Evolutionary conservation across 2,113 vertebrate genomes (phyloP).

Genomic region (Crotalus horridus): DNA sequence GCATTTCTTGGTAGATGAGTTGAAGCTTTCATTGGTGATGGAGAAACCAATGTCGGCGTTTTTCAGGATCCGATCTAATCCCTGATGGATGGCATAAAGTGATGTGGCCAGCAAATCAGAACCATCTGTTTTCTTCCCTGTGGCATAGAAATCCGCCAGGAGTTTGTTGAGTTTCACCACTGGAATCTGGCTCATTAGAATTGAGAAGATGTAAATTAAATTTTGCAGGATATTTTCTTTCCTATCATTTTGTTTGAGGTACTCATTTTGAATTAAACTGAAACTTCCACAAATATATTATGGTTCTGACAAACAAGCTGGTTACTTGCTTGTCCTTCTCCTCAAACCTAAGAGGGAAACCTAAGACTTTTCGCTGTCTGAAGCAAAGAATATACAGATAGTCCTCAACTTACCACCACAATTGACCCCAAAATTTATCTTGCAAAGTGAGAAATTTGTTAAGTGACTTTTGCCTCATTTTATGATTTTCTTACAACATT

Average conservation of each 20-base stretch:
- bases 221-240: neutral
- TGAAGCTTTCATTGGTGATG: slow-evolving; percentile 64
- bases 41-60: slow-evolving; percentile 60
- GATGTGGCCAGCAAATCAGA: slow-evolving; percentile 63
- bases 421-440: neutral
- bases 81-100: slow-evolving; percentile 41
- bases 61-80: slow-evolving; percentile 61
- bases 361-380: neutral
- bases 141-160: slow-evolving; percentile 61
- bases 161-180: slow-evolving; percentile 59
- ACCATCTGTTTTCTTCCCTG: slow-evolving; percentile 57
- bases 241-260: neutral
- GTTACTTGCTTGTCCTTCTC: neutral
- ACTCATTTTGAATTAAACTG: neutral
- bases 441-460: neutral
- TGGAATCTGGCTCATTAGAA: slow-evolving; percentile 64
- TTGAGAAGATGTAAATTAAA: slow-evolving; percentile 1
- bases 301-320: neutral
- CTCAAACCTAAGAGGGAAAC: neutral
- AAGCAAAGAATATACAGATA: neutral
- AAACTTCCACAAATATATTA: neutral
- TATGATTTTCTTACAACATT: neutral
- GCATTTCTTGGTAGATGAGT: slow-evolving; percentile 63
- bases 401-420: no score
- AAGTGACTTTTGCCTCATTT: neutral